Conservation (phyloP, 2,888 invertebrate genomes). For the Xestoiulus laeticollis region DNA sequence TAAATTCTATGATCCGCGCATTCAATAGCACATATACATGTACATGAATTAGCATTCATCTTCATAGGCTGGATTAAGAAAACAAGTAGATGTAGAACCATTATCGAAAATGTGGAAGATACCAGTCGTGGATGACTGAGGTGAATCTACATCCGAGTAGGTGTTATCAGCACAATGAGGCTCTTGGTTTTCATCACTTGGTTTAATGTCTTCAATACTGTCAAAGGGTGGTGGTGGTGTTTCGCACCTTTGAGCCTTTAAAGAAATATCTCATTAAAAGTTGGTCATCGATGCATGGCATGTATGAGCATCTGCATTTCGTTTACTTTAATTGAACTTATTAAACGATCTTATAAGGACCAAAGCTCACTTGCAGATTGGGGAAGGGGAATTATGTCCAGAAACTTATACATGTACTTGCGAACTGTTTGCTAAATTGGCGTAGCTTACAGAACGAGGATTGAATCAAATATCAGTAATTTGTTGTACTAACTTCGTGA, state of each 20-base stretch:
- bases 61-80: background rate
- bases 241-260: background rate
- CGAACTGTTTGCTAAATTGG: too few relatives aligned
- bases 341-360: too few relatives aligned
- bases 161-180: background rate
- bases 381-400: too few relatives aligned
- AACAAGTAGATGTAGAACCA: background rate
- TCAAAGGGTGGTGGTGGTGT: background rate
- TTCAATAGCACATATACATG: background rate
- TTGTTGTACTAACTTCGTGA: background rate
- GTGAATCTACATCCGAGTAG: background rate
- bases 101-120: slow-evolving; percentile 5
- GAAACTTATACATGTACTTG: too few relatives aligned
- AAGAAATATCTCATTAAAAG: background rate
- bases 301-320: too few relatives aligned
- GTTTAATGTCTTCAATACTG: background rate
- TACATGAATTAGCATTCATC: background rate
- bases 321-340: too few relatives aligned
- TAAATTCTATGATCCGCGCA: slow-evolving; percentile 1
- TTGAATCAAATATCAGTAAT: background rate
- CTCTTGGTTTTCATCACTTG: background rate
- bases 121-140: background rate
- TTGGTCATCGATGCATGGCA: background rate
- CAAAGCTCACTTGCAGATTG: too few relatives aligned
- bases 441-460: too few relatives aligned